Evolutionary conservation across 1,140 invertebrate genomes (phyloP), one percentile per base, ranked within the genome.

Genomic region (Drosophila bocqueti): DNA sequence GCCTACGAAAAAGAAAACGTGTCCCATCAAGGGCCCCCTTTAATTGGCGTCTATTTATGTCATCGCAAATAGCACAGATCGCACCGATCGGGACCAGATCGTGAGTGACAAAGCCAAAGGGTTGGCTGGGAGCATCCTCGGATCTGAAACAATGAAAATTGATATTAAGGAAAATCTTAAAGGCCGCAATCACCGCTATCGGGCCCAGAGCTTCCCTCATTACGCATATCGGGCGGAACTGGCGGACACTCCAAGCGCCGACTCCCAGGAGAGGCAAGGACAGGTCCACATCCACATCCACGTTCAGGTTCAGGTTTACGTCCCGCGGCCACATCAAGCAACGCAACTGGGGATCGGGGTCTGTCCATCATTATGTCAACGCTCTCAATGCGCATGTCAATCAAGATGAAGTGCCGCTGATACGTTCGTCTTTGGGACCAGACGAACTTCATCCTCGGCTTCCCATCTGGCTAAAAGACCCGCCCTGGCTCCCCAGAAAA

Each of bases 301-400:
- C 55, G 55, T 77, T 6, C 21, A 52, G 16, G 40, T 42, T 63
- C 67, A 9, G 55, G 16, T 7, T 55, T 31, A 52, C 62, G 58
- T 81, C 58, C 80, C 62, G 68, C 71, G 82, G 68, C 63, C 67
- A 74, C 46, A 61, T 74, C 71, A 74, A 76, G 73, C 64, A 54
- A 62, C 75, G 73, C 62, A 61, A 62, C 42, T 69, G 26, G 55
- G 36, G 54, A 61, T 50, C 85, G 80, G 59, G 77, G 79, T 91
- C 79, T 92, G 91, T 92, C 91, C 84, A 92, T 92, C 91, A 92
- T 89, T 91, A 92, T 92, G 91, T 92, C 91, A 92, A 92, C 91
- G 84, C 91, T 76, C 72, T 92, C 81, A 92, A 92, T 92, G 87
- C 91, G 91, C 86, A 87, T 92, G 91, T 89, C 91, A 92, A 92